Evolutionary conservation across 1,140 invertebrate genomes (phyloP).

Genomic region (Papilio polyxenes): DNA sequence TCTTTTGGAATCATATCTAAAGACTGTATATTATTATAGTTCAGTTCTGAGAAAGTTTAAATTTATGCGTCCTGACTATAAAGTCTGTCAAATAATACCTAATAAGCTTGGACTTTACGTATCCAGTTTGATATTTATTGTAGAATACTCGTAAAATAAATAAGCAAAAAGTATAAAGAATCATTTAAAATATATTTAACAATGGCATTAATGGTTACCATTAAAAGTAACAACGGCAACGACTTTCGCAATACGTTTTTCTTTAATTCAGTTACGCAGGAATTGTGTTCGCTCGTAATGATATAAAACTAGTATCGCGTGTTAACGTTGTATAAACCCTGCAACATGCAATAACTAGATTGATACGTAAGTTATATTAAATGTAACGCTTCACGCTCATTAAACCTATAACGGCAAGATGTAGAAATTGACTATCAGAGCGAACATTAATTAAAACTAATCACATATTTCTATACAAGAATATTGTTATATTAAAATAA

Average conservation of each 20-base stretch:
- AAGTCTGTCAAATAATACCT: no score
- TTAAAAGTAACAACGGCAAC: neutral
- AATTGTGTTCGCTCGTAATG: slow-evolving; percentile 38
- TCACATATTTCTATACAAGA: slow-evolving; percentile 21
- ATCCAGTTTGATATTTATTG: neutral
- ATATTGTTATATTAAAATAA: neutral
- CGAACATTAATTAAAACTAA: slow-evolving; percentile 34
- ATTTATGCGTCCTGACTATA: no score
- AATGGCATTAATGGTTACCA: slow-evolving; percentile 1
- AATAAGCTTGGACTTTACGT: neutral
- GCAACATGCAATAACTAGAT: slow-evolving; percentile 43
- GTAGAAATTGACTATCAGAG: slow-evolving; percentile 32
- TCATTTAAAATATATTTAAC: neutral
- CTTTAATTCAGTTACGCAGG: slow-evolving; percentile 32
- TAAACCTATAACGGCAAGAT: slow-evolving; percentile 44
- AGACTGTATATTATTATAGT: neutral
- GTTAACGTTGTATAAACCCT: slow-evolving; percentile 48
- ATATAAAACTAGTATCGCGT: slow-evolving; percentile 46
- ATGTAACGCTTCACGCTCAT: slow-evolving; percentile 46
- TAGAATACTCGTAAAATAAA: neutral
- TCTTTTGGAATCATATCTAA: neutral
- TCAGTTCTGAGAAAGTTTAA: neutral
- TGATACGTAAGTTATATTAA: slow-evolving; percentile 47
- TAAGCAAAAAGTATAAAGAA: neutral
- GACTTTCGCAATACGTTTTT: slow-evolving; percentile 38